Conservation (phyloP, 2,797 vertebrate species). For the Vespertilio murinus region DNA sequence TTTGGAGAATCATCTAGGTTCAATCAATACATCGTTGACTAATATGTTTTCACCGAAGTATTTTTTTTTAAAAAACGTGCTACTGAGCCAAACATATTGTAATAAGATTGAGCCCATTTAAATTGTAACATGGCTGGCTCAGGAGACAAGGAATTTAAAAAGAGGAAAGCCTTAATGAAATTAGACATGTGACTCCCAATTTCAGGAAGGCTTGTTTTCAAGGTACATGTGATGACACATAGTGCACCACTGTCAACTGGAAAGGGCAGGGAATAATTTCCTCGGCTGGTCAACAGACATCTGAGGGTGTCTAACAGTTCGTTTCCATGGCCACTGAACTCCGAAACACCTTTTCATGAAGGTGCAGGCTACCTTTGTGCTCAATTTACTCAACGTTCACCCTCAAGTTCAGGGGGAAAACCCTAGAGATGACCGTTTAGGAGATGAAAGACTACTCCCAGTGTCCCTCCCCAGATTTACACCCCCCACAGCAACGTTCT, state of each 20-base stretch:
- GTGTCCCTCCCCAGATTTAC: background rate
- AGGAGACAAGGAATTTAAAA: background rate
- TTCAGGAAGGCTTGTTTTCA: background rate
- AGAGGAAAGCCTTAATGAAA: conserved; percentile 23
- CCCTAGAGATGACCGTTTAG: background rate
- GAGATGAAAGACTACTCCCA: background rate
- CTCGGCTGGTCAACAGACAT: background rate
- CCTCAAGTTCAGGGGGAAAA: background rate
- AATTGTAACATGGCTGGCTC: conserved; percentile 11
- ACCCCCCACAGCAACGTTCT: background rate
- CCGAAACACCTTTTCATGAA: background rate
- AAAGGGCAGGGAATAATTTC: background rate
- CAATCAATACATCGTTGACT: background rate
- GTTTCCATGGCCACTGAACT: background rate
- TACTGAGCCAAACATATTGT: background rate
- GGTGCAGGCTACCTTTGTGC: background rate
- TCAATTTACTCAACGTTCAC: background rate
- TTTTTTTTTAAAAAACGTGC: background rate
- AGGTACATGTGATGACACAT: background rate
- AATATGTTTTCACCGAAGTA: background rate
- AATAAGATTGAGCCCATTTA: background rate
- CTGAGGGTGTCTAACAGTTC: background rate
- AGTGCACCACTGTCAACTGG: background rate
- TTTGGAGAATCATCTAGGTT: background rate
- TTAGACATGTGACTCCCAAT: background rate